Percentiles rank a stretch among this genome's conserved stretches.
Evolutionary conservation across 2,113 vertebrate species (phyloP).

Genomic region (Podilymbus podiceps): DNA sequence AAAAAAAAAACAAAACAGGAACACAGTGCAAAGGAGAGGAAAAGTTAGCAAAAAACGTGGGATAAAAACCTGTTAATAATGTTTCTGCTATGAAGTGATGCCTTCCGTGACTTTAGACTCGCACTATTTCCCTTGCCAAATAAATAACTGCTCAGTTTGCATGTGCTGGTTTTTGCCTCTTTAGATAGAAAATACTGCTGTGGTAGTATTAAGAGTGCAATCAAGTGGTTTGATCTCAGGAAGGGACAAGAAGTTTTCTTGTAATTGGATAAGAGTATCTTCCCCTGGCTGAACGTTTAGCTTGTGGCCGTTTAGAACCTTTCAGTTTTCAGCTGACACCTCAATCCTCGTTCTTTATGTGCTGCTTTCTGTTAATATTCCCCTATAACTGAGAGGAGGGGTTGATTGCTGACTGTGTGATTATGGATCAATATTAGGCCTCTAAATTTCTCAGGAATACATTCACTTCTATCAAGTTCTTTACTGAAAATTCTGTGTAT

Average conservation of each 20-base stretch:
- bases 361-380: not conserved
- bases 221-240: not conserved
- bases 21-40: not conserved
- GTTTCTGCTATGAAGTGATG: not conserved
- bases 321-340: slow-evolving; percentile 38
- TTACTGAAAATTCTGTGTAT: not conserved
- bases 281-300: not conserved
- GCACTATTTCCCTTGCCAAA: not conserved
- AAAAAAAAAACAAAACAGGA: not conserved
- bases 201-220: not conserved
- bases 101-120: not conserved
- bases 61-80: not conserved
- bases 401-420: not conserved
- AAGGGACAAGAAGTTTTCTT: not conserved
- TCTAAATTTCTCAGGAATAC: not conserved
- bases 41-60: not conserved
- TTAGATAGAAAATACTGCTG: not conserved
- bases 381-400: not conserved
- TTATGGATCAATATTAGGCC: not conserved
- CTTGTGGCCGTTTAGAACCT: slow-evolving; percentile 14
- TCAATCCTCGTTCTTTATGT: not conserved
- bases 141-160: not conserved
- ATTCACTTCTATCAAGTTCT: not conserved
- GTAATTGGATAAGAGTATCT: not conserved
- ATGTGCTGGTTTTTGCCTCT: not conserved